Percentiles rank a stretch among this genome's conserved stretches.
Evolutionary conservation across 30 jellyfish, hydroid and myxozoan genomes (phyloP).

Genomic region (Aurelia sp.): DNA sequence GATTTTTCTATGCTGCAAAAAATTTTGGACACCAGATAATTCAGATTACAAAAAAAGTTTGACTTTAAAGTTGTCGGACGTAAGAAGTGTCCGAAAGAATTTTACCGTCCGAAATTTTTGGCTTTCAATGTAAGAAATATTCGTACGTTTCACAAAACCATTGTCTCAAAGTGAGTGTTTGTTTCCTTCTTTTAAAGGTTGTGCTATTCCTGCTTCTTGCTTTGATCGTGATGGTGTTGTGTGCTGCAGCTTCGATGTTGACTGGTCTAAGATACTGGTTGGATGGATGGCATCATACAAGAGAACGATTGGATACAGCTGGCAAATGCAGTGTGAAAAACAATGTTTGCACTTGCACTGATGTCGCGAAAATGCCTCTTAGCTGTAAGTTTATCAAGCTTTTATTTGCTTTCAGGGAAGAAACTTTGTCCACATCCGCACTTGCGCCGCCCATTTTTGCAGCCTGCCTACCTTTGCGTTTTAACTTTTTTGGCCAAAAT

Average conservation of each 20-base stretch:
- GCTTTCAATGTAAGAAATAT: no score
- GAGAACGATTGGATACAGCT: constrained; percentile 48
- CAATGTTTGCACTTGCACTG: constrained; percentile 61
- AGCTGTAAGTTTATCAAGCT: constrained; percentile 22
- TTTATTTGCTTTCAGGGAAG: background rate
- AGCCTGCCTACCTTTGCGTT: no score
- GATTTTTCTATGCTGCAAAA: no score
- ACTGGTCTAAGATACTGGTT: constrained; percentile 81
- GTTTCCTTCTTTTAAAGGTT: constrained; percentile 27
- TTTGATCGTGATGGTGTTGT: constrained; percentile 68
- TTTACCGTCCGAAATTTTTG: no score
- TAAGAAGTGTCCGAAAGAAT: no score
- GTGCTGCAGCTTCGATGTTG: constrained; percentile 75
- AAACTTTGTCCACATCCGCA: background rate
- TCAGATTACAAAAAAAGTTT: no score
- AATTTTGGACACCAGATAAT: no score
- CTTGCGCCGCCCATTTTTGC: no score
- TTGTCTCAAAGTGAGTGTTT: no score
- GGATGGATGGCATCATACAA: constrained; percentile 77
- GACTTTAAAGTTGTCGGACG: no score
- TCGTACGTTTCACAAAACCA: no score
- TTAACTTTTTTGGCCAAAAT: no score
- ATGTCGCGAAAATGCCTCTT: constrained; percentile 59
- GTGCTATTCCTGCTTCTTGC: constrained; percentile 62
- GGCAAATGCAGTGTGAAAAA: constrained; percentile 54